phyloP scores from a whole-genome alignment of 2,888 invertebrate species.

The Heteromyza rotundicornis region DNA sequence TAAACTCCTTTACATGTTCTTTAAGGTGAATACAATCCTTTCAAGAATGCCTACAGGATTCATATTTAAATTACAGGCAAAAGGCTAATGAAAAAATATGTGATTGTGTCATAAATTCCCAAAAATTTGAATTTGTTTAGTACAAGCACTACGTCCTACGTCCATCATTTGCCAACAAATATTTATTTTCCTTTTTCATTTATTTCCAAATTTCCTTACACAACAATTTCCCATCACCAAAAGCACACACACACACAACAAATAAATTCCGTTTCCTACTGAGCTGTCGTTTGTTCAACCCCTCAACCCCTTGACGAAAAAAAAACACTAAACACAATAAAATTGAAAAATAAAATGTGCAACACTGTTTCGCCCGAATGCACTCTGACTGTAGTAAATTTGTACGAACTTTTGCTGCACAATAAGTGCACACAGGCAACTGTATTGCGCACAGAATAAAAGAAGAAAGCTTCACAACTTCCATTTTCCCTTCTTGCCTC shows the following conservation, averaged over 20 bases:
- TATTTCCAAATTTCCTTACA: constrained; percentile 31
- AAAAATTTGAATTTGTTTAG: too few species aligned
- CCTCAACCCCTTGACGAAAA: too few species aligned
- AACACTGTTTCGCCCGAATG: not conserved
- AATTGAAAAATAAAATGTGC: too few species aligned
- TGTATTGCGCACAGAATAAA: not conserved
- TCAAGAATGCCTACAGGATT: too few species aligned
- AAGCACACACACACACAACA: constrained; percentile 50
- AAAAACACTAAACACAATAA: too few species aligned
- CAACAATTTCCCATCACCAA: constrained; percentile 50
- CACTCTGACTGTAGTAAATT: not conserved
- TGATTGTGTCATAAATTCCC: too few species aligned
- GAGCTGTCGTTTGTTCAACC: not conserved
- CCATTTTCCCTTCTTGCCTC: not conserved
- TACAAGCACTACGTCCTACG: too few species aligned
- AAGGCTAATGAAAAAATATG: too few species aligned
- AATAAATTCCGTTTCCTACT: constrained; percentile 38
- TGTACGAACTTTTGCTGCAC: not conserved
- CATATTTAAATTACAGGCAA: too few species aligned
- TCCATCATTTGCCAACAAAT: too few species aligned
- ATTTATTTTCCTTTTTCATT: constrained; percentile 12
- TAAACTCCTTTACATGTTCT: too few species aligned
- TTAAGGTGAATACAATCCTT: too few species aligned
- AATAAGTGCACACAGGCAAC: not conserved
- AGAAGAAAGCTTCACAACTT: not conserved